phyloP scores from a whole-genome alignment of 2,888 invertebrate genomes.

The Philereme transversata region DNA sequence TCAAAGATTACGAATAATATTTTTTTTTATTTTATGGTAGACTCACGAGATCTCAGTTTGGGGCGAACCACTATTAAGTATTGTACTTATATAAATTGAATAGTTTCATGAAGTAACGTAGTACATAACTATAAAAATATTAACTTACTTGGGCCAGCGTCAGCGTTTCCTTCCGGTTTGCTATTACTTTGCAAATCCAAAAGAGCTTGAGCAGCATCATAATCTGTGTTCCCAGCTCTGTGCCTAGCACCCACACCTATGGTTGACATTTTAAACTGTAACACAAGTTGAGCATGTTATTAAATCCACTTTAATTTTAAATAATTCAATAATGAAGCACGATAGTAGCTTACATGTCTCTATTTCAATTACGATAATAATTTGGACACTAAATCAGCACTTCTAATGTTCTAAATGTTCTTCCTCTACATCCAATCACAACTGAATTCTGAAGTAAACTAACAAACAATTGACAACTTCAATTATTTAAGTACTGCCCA shows the following conservation, averaged over 20 bases:
- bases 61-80: too few relatives aligned
- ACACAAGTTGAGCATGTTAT: background rate
- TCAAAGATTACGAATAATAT: too few relatives aligned
- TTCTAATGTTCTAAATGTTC: too few relatives aligned
- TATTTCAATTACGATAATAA: background rate
- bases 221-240: conserved; percentile 38
- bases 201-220: conserved; percentile 50
- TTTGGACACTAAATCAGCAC: conserved; percentile 11
- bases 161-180: conserved; percentile 23
- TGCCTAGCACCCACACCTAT: conserved; percentile 28
- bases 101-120: too few relatives aligned
- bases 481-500: conserved; percentile 37
- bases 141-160: conserved; percentile 35
- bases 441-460: conserved; percentile 34
- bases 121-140: background rate
- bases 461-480: conserved; percentile 31
- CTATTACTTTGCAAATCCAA: conserved; percentile 45
- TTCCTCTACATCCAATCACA: conserved; percentile 25
- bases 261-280: conserved; percentile 31
- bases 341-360: background rate
- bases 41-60: too few relatives aligned
- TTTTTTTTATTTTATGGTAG: too few relatives aligned
- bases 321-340: background rate
- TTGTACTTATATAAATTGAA: too few relatives aligned
- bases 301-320: background rate